Base-by-base conservation (phyloP, 2,113 vertebrate genomes). In the Lampris incognitus region DNA sequence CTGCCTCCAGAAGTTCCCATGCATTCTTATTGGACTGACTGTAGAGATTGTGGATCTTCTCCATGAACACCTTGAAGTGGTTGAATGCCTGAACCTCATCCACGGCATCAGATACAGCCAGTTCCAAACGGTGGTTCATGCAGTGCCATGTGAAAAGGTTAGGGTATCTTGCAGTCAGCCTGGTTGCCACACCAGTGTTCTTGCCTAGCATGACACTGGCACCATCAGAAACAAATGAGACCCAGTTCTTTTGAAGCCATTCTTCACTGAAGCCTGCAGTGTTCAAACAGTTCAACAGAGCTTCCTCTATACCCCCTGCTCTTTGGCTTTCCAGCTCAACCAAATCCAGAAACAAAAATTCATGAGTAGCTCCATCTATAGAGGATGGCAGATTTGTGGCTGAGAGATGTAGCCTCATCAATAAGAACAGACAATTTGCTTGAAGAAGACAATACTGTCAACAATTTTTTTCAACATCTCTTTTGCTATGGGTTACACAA, bases 21-120 rank as follows among this genome's bases (percentile, higher is more conserved):
- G 52, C 41, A 72, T 85, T 77, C 70, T 77, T 85, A 49, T 37
- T 79, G 37, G 74, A 84, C 65, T 40, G n/a, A 65, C 71, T 78
- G 41, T 82, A 73, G 13, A 74, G 56, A 68, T 67, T 75, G 46
- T 72, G n/a, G 49, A 83, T 69, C 41, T 82, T 87, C 2, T 87
- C 72, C 69, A 78, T 71, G 48, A 87, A 87, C 1, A 44, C 41
- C 64, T 79, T 82, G 49, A 85, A 76, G 58, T 85, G 67, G 49
- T 74, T 76, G 36, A 82, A 44, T n/a, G 65, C 11, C 49, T 66
- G 36, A 66, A 76, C 71, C 71, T 81, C 51, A 67, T 76, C 69
- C 6, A 82, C 62, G 41, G 54, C 67, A 85, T 79, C 60, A 36
- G 54, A 65, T 61, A 83, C 68, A 79, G 79, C 50, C 37, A 83